Conservation (phyloP, 2,797 vertebrate species). For the Tokudaia tokunoshimensis region DNA sequence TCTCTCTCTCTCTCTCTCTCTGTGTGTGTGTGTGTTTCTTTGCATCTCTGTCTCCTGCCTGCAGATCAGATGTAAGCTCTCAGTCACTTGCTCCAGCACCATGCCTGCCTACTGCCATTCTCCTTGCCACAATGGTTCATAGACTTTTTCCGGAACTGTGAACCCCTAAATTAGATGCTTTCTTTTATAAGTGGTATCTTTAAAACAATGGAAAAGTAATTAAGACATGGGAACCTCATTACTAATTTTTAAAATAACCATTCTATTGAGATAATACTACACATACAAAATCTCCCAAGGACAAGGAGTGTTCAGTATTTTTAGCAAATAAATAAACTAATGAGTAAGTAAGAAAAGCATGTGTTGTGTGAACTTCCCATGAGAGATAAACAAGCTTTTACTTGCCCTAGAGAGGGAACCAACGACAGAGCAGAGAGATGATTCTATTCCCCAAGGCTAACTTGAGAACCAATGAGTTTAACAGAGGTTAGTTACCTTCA, state of each 20-base stretch:
- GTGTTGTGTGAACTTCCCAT: neutral
- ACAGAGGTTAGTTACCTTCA: neutral
- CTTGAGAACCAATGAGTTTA: neutral
- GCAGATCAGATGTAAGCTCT: too few species aligned
- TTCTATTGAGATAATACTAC: neutral
- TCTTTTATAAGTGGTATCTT: neutral
- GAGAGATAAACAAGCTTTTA: neutral
- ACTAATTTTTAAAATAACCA: neutral
- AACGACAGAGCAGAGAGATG: neutral
- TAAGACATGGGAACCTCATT: neutral
- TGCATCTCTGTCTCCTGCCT: neutral
- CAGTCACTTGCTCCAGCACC: neutral
- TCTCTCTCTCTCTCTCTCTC: neutral
- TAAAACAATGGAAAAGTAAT: neutral
- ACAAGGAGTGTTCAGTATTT: neutral
- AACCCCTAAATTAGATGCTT: neutral
- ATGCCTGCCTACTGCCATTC: neutral
- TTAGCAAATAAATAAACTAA: slow-evolving; percentile 21
- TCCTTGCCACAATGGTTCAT: neutral
- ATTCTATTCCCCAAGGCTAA: neutral
- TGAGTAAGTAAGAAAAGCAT: neutral
- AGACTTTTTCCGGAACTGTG: neutral
- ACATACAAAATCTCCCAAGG: neutral
- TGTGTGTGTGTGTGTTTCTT: neutral
- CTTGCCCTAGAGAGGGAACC: neutral